Evolutionary conservation across 2,113 vertebrate genomes (phyloP), one percentile per base, ranked within the genome.

Genomic region (Aptenodytes patagonicus): DNA sequence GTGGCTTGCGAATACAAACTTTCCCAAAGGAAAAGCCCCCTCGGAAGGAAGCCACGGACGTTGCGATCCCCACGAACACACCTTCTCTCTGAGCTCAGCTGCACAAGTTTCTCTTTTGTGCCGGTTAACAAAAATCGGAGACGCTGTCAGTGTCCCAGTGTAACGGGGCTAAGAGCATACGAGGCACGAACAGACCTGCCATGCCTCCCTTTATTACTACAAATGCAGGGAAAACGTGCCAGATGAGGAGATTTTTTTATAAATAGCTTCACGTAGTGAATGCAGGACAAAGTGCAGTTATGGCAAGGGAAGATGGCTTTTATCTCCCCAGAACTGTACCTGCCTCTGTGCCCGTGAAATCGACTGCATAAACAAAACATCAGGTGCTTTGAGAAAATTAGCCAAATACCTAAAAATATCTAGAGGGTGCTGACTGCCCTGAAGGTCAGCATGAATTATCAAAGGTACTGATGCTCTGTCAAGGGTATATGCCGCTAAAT

Each of bases 371-470:
- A 96, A 95, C 81, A 97, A 89, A 91, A 93, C n/a, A 72, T 95
- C 91, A 95, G 89, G 83, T 96, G 94, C 87, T 92, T 77, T 81
- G 46, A 82, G 89, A 92, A 97, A 98, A 93, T 89, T 91, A 81
- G 87, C 88, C 93, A 94, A 92, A 95, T 87, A 83, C 54, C 93
- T 94, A 95, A 96, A 96, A 95, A 96, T 97, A 96, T 72, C 90
- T 55, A 52, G 51, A 89, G 87, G 62, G 49, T 95, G 92, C 75
- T 94, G 91, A 87, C 78, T 78, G 76, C 85, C 78, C 83, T 96
- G 91, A 97, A 97, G 94, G 96, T 97, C 93, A 91, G 61, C 17
- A 11, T 58, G 46, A 95, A 85, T 87, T 95, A 36, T 83, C 95
- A 95, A 38, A 71, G 85, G 77, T 64, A 72, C 26, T 49, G 90